Evolutionary conservation across 2,888 invertebrate species (phyloP), one percentile per base, ranked within the genome.

Genomic region (Lydus trimaculatus): DNA sequence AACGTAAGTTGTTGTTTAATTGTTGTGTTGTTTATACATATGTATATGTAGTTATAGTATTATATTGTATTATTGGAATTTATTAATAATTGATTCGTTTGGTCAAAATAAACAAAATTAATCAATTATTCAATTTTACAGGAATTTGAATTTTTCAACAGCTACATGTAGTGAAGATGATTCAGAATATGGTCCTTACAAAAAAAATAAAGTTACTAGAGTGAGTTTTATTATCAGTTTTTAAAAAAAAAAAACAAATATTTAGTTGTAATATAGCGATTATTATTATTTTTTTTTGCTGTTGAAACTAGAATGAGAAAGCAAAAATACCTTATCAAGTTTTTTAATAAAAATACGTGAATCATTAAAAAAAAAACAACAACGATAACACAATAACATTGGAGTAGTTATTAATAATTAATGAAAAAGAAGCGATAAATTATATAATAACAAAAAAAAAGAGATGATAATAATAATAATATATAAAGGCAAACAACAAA

Each of bases 161-260:
- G 88, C 88, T 70, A 87, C 90, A 65, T 89, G 88, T 65, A 92
- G 91, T 67, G 93, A 93, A 83, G 82, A 92, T 84, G 92, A 92
- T 84, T 89, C 88, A 72, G 92, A 92, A 82, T 92, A 91, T 86
- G 89, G 89, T 71, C 86, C 89, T 58, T 88, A 88, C 79, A 91
- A 92, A 87, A 91, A 92, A 88, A 91, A 89, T 85, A 92, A 92
- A 88, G 89, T 91, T 84, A 90, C 92, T 73, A 86, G 90, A 86
- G 90, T 90, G 86, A 87, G 86, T 84, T 71, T 63, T 43, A n/a
- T 15, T n/a, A 15, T 15, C 6, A 33, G 8, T 8, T 33, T 15
- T 39, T 39, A 39, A 15, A 5, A n/a, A n/a, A n/a, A n/a, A n/a
- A n/a, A n/a, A n/a, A n/a, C n/a, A n/a, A n/a, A n/a, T n/a, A n/a